Evolutionary conservation across 2,113 vertebrate genomes (phyloP).

Genomic region (Mola mola): DNA sequence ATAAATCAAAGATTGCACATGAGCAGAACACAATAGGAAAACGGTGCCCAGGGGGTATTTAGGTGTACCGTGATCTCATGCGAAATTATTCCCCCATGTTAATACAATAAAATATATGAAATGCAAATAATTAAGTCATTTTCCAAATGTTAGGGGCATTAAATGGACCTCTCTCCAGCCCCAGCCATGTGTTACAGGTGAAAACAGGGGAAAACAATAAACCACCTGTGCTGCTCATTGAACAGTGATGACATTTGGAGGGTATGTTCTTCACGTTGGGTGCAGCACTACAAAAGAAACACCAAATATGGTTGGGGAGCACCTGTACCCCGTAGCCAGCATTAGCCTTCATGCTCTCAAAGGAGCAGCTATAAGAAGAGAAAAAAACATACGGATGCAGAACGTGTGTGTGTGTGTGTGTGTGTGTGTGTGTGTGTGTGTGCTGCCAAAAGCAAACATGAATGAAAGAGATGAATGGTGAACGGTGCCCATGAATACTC

Average conservation of each 20-base stretch:
- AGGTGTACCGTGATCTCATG: constrained; percentile 10
- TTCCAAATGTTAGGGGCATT: constrained; percentile 46
- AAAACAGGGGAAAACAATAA: constrained; percentile 73
- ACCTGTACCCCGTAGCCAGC: constrained; percentile 68
- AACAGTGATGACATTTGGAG: constrained; percentile 74
- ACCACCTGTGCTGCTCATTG: constrained; percentile 74
- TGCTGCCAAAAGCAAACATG: constrained; percentile 59
- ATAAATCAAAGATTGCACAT: constrained; percentile 57
- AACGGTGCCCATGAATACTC: constrained; percentile 62
- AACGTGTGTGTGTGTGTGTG: constrained; percentile 10
- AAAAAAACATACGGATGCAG: constrained; percentile 15
- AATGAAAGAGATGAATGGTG: constrained; percentile 63
- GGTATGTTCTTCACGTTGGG: constrained; percentile 51
- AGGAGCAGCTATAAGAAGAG: constrained; percentile 53
- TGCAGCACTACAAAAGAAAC: constrained; percentile 58
- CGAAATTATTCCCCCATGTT: constrained; percentile 38
- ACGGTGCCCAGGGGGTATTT: constrained; percentile 24
- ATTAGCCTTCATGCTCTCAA: constrained; percentile 56
- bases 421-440: constrained; percentile 24
- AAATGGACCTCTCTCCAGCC: constrained; percentile 37
- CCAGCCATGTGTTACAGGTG: constrained; percentile 56
- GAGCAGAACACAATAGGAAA: constrained; percentile 34
- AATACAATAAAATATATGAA: constrained; percentile 52
- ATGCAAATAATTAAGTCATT: constrained; percentile 53
- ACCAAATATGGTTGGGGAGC: constrained; percentile 54